Conservation (phyloP, 2,113 vertebrate genomes). For the western clawed frog (Xenopus tropicalis) region DNA sequence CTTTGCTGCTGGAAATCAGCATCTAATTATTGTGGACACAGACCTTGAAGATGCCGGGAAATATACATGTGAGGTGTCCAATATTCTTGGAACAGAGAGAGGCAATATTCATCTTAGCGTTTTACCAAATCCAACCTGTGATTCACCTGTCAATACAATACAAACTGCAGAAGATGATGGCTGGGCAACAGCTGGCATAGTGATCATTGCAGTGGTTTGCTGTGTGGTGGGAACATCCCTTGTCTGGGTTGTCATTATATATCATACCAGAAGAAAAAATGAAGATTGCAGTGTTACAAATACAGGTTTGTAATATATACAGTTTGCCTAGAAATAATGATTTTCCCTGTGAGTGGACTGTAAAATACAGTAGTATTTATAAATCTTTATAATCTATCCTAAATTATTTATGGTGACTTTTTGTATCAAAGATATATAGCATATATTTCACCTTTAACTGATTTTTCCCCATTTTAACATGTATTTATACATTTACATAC, state of each 20-base stretch:
- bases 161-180: conserved; percentile 75
- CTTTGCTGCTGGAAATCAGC: conserved; percentile 91
- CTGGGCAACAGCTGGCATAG: conserved; percentile 93
- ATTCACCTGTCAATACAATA: conserved; percentile 71
- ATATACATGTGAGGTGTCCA: conserved; percentile 97
- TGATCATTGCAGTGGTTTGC: conserved; percentile 96
- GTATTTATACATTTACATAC: no score
- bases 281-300: conserved; percentile 96
- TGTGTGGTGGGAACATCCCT: conserved; percentile 97
- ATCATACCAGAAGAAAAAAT: conserved; percentile 88
- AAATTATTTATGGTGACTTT: no score
- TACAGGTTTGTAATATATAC: conserved; percentile 77
- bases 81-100: conserved; percentile 86
- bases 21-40: conserved; percentile 91
- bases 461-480: no score
- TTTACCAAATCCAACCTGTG: conserved; percentile 87
- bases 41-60: conserved; percentile 83
- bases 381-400: no score
- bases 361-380: no score
- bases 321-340: neutral
- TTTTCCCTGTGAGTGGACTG: no score
- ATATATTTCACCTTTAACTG: no score
- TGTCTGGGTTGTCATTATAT: conserved; percentile 98
- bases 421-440: no score
- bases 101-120: conserved; percentile 82